Evolutionary conservation across 1,140 invertebrate genomes (phyloP), one percentile per base, ranked within the genome.

Genomic region (Zaprionus tsacasi): DNA sequence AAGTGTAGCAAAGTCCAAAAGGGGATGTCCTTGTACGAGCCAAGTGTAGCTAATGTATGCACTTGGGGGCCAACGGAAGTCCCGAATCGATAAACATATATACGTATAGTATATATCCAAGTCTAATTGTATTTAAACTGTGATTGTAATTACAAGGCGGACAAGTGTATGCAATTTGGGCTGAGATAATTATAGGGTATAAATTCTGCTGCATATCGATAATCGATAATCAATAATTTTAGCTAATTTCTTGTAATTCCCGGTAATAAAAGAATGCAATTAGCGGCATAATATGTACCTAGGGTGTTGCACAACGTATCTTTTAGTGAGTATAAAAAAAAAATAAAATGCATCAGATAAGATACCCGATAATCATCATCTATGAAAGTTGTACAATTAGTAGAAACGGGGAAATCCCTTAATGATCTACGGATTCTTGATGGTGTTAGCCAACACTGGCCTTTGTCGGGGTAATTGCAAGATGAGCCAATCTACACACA

Each of bases 101-200:
- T 8, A 6, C 15, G 15, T 43, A n/a, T 43, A 48, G 21, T n/a
- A n/a, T n/a, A n/a, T n/a, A n/a, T n/a, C 21, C 21, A 21, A 21
- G 3, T 48, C 45, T n/a, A 50, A 52, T 7, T 8, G 15, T 15
- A 13, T 48, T 10, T 13, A 63, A 45, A 30, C 33, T 35, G 59
- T 4, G 35, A 43, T 43, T 45, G 15, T 50, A 58, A 58, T 72
- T 35, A 67, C 38, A 48, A 40, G 13, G 35, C 25, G 12, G n/a
- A 27, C 15, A 52, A 38, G 33, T 17, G 33, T 15, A 36, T 33
- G 45, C n/a, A 54, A 38, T 27, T 57, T 50, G 11, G 35, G 13
- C 25, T 27, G 35, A 52, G 17, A 33, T 48, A 69, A 74, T 69
- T 74, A 57, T 21, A 40, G 10, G 64, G 48, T 25, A 36, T 43